Evolutionary conservation across 1,140 invertebrate species (phyloP).

Genomic region (Leptopilina boulardi): DNA sequence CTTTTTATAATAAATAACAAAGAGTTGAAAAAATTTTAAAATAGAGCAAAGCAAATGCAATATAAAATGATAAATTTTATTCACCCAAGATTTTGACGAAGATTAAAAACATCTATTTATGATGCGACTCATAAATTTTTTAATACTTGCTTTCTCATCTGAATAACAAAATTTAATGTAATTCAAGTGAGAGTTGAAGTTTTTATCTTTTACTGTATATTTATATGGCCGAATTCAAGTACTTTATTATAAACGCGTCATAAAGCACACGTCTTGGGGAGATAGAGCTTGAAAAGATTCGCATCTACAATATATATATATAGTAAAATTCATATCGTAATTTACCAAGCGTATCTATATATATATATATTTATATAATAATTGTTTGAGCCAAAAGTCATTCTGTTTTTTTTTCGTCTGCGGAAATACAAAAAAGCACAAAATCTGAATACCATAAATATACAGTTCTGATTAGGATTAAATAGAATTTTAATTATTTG

Average conservation of each 20-base stretch:
- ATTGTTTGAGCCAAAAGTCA: background rate
- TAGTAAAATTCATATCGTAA: conserved; percentile 1
- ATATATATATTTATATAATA: background rate
- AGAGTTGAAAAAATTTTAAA: too few relatives aligned
- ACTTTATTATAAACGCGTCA: conserved; percentile 26
- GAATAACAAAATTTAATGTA: conserved; percentile 4
- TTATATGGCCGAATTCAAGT: conserved; percentile 6
- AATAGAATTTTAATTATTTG: too few relatives aligned
- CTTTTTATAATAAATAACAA: too few relatives aligned
- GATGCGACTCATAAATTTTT: background rate
- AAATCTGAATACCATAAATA: too few relatives aligned
- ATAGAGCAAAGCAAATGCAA: too few relatives aligned
- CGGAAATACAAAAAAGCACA: too few relatives aligned
- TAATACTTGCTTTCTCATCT: background rate
- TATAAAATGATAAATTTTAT: background rate
- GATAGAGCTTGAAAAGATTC: conserved; percentile 26
- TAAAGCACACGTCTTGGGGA: background rate
- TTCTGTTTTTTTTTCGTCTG: background rate
- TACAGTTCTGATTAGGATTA: too few relatives aligned
- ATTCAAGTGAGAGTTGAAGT: conserved; percentile 7
- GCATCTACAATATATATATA: too few relatives aligned
- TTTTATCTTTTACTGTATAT: conserved; percentile 21
- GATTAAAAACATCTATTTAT: background rate
- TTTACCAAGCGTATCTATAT: conserved; percentile 13
- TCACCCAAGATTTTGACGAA: background rate